These are phyloP conservation scores for Chymomyza costata DNA, from an alignment of 1,140 invertebrate species.

Conservation along the genomic window DNA sequence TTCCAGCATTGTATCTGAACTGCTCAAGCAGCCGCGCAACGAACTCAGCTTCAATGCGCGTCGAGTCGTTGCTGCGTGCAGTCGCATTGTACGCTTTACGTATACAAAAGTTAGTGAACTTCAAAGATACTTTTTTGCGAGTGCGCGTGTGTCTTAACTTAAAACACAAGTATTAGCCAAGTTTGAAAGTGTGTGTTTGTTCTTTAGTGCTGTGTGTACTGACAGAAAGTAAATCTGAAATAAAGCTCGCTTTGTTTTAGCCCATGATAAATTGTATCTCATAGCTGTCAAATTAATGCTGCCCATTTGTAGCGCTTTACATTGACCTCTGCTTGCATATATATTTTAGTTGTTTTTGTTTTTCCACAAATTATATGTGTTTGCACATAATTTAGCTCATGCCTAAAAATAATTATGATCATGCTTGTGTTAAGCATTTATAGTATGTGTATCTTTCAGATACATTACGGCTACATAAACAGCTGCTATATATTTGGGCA, in stretches of 20 bases:
- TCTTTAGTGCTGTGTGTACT: conserved; percentile 26
- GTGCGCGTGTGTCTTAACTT: conserved; percentile 19
- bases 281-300: conserved; percentile 11
- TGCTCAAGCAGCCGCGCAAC: conserved; percentile 4
- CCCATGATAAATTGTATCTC: too few relatives aligned
- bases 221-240: conserved; percentile 6
- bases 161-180: neutral
- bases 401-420: conserved; percentile 47
- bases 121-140: conserved; percentile 45
- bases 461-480: conserved; percentile 19
- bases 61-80: conserved; percentile 62
- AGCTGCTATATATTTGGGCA: conserved; percentile 14
- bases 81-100: conserved; percentile 47
- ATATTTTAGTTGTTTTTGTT: too few relatives aligned
- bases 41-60: conserved; percentile 61
- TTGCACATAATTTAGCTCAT: conserved; percentile 40
- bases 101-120: conserved; percentile 32
- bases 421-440: conserved; percentile 41
- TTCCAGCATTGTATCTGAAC: conserved; percentile 14
- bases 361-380: conserved; percentile 3
- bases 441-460: conserved; percentile 24
- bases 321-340: too few relatives aligned
- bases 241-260: conserved; percentile 16
- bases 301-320: conserved; percentile 22
- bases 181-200: conserved; percentile 13